These are phyloP conservation scores for Amblyteles armatorius DNA, from an alignment of 2,888 invertebrate genomes.

Conservation along the genomic window DNA sequence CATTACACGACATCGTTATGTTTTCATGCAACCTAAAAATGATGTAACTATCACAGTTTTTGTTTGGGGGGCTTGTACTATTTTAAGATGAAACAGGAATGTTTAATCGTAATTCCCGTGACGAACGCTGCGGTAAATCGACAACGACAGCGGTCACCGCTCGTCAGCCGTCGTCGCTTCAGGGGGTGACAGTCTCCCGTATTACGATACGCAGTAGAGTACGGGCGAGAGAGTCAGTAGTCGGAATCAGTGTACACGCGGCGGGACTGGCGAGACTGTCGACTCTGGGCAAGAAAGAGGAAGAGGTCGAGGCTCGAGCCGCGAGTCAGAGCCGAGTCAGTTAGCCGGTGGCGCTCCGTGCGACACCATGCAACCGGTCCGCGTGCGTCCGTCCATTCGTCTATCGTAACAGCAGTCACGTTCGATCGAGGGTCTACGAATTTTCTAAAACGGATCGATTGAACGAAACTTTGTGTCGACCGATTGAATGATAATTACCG, in stretches of 20 bases:
- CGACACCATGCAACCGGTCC: constrained; percentile 68
- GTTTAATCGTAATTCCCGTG: background rate
- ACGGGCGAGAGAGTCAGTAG: constrained; percentile 24
- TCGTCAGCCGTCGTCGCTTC: background rate
- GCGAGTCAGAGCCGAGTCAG: constrained; percentile 70
- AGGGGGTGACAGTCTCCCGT: constrained; percentile 18
- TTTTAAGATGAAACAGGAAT: no score
- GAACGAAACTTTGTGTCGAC: background rate
- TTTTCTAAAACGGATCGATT: background rate
- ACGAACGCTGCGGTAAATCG: background rate
- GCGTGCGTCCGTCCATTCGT: constrained; percentile 6
- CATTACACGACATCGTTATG: no score
- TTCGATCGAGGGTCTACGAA: background rate
- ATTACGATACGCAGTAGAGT: constrained; percentile 58
- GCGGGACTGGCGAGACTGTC: constrained; percentile 45
- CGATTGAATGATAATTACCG: background rate
- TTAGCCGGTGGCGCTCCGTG: constrained; percentile 79
- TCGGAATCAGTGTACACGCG: constrained; percentile 43
- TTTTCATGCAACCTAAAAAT: no score
- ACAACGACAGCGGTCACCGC: background rate
- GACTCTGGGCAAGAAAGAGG: constrained; percentile 25
- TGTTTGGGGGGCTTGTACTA: no score
- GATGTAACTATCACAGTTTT: no score
- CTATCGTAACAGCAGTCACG: background rate
- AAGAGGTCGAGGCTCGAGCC: constrained; percentile 50